Conservation (phyloP, 2,888 invertebrate species). For the Nomada goodeniana region DNA sequence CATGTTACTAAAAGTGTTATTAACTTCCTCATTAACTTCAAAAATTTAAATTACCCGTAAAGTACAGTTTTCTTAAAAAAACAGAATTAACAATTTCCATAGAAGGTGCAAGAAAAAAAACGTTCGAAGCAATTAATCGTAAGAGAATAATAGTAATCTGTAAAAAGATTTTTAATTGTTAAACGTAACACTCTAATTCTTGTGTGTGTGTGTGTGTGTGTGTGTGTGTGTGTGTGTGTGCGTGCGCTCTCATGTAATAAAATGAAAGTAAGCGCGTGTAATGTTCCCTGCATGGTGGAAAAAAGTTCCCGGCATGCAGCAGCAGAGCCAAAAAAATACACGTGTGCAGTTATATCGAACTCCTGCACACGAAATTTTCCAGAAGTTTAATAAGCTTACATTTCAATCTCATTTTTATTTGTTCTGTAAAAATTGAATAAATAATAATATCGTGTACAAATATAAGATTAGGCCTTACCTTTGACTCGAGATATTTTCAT, state of each 20-base stretch:
- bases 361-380: constrained; percentile 32
- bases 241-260: too few species aligned
- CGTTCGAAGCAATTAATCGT: neutral
- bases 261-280: too few species aligned
- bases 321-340: neutral
- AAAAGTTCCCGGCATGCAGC: neutral
- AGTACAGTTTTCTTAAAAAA: neutral
- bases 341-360: constrained; percentile 14
- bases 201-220: too few species aligned
- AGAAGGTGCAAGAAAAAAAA: neutral
- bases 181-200: neutral
- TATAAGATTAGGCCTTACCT: constrained; percentile 29
- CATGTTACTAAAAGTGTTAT: constrained; percentile 26
- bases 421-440: constrained; percentile 52
- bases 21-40: constrained; percentile 12
- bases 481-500: constrained; percentile 32
- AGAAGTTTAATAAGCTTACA: constrained; percentile 38
- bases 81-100: neutral
- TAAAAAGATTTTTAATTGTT: constrained; percentile 18
- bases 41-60: constrained; percentile 12
- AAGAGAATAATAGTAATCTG: neutral
- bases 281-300: neutral
- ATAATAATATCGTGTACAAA: constrained; percentile 33
- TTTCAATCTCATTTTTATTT: constrained; percentile 28
- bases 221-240: too few species aligned